A percentile compares a stretch with the other conserved stretches of the same genome.
phyloP scores from a whole-genome alignment of 2,113 vertebrate species.

The Tragelaphus buxtoni region DNA sequence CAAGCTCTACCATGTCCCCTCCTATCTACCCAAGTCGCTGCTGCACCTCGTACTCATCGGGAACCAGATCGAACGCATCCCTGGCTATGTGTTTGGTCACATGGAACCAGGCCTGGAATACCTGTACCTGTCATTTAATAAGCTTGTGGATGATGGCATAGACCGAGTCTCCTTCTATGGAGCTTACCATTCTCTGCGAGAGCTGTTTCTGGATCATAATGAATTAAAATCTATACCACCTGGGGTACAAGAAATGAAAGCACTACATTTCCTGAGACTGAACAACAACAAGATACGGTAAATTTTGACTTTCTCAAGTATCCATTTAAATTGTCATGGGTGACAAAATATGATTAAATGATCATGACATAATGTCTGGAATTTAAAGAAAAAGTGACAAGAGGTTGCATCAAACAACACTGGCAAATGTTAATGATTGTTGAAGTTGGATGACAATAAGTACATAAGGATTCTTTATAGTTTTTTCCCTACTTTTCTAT shows the following conservation, averaged over 20 bases:
- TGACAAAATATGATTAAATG: background rate
- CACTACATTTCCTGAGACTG: conserved; percentile 90
- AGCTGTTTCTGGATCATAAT: conserved; percentile 96
- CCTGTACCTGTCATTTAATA: conserved; percentile 96
- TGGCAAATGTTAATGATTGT: background rate
- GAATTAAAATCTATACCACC: conserved; percentile 87
- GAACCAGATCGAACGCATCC: conserved; percentile 95
- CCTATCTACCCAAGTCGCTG: conserved; percentile 93
- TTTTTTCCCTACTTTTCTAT: background rate
- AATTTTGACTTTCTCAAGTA: conserved; percentile 37
- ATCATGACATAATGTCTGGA: background rate
- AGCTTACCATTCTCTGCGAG: conserved; percentile 88
- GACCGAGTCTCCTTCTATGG: conserved; percentile 94
- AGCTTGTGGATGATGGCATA: conserved; percentile 86
- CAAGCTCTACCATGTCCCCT: conserved; percentile 93
- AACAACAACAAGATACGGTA: conserved; percentile 97
- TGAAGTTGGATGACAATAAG: background rate
- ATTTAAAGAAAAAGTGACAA: background rate
- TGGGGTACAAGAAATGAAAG: conserved; percentile 92
- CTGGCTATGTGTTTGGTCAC: conserved; percentile 96
- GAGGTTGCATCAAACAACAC: background rate
- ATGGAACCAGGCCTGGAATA: conserved; percentile 95
- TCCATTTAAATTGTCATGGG: background rate
- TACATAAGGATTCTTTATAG: background rate
- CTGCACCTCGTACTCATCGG: conserved; percentile 92